These are phyloP conservation scores for Temnothorax rugatulus DNA, from an alignment of 2,888 invertebrate species.

Conservation along the genomic window DNA sequence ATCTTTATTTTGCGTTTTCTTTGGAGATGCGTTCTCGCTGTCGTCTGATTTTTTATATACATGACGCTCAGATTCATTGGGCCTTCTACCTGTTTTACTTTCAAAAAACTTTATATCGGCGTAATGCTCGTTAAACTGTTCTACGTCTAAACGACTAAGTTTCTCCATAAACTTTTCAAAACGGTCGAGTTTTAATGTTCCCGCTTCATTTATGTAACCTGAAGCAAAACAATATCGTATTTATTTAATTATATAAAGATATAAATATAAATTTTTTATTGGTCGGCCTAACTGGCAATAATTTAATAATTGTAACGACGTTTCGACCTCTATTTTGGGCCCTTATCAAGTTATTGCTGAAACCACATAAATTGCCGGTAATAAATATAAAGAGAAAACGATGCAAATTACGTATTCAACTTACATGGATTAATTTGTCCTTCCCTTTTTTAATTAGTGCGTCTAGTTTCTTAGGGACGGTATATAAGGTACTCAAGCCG, in stretches of 20 bases:
- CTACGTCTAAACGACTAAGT: slow-evolving; percentile 91
- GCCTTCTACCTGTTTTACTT: slow-evolving; percentile 91
- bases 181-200: slow-evolving; percentile 92
- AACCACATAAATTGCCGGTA: too few species aligned
- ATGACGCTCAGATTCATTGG: slow-evolving; percentile 85
- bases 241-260: slow-evolving; percentile 1
- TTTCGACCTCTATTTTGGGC: too few species aligned
- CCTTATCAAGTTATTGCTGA: too few species aligned
- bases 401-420: too few species aligned
- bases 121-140: slow-evolving; percentile 92
- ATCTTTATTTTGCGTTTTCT: slow-evolving; percentile 84
- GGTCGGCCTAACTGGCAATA: too few species aligned
- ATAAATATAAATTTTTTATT: not conserved
- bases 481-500: too few species aligned
- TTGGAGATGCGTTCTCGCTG: slow-evolving; percentile 70
- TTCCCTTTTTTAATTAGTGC: too few species aligned
- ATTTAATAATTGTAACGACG: too few species aligned
- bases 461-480: too few species aligned
- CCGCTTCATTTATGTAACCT: slow-evolving; percentile 98
- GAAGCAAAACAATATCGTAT: slow-evolving; percentile 54
- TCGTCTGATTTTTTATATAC: slow-evolving; percentile 86
- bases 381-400: too few species aligned
- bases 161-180: slow-evolving; percentile 95
- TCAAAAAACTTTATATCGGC: slow-evolving; percentile 95
- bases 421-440: too few species aligned